A percentile compares a stretch with the other conserved stretches of the same genome.
Conservation (phyloP, 1,140 invertebrate species). For the Orchesella cincta region DNA sequence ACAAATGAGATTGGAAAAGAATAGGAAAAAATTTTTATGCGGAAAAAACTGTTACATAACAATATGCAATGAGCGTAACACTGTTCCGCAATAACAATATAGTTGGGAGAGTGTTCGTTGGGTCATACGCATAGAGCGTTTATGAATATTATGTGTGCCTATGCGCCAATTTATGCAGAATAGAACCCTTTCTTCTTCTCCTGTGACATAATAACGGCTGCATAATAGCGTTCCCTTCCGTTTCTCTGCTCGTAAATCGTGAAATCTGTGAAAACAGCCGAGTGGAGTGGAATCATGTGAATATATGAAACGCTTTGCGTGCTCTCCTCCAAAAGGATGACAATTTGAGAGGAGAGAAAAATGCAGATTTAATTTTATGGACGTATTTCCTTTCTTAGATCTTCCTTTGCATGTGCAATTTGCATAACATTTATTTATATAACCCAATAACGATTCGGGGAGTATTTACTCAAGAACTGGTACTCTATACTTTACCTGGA, state of each 20-base stretch:
- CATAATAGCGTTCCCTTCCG: background rate
- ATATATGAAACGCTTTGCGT: background rate
- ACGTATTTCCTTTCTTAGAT: no score
- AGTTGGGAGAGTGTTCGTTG: background rate
- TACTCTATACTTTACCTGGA: slow-evolving; percentile 48
- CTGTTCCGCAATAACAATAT: background rate
- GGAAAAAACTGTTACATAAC: background rate
- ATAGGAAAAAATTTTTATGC: background rate
- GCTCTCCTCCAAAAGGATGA: background rate
- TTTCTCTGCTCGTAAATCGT: background rate
- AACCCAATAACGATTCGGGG: no score
- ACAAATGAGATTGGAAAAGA: slow-evolving; percentile 7
- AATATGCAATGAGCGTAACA: background rate
- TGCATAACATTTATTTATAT: no score
- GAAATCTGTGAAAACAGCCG: background rate
- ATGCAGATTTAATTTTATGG: background rate
- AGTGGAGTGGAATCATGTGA: background rate
- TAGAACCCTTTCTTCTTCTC: background rate
- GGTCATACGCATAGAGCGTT: background rate
- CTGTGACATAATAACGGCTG: background rate
- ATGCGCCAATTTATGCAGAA: slow-evolving; percentile 19
- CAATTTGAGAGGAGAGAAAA: background rate
- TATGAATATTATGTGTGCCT: background rate
- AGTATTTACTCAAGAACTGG: no score
- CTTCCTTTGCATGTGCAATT: no score